phyloP scores from a whole-genome alignment of 1,140 invertebrate species.

The Bathynomus jamesi region DNA sequence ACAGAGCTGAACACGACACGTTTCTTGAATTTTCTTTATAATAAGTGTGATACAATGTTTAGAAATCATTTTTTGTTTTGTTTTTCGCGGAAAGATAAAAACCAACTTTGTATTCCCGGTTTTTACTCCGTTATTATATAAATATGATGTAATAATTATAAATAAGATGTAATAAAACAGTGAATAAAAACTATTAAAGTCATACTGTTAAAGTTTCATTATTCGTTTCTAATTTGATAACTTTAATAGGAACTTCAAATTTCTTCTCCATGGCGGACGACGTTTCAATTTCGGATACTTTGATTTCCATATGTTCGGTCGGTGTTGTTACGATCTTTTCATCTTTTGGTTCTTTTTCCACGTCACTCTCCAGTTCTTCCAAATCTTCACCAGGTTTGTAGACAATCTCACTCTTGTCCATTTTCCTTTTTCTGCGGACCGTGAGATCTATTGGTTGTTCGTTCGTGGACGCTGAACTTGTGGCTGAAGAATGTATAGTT shows the following conservation, averaged over 20 bases:
- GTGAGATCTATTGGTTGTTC: constrained; percentile 36
- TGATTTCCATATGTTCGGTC: constrained; percentile 8
- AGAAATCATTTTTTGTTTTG: no score
- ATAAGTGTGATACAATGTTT: no score
- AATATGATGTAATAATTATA: no score
- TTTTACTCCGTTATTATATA: no score
- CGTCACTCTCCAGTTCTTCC: background rate
- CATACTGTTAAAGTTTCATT: constrained; percentile 14
- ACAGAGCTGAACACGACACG: no score
- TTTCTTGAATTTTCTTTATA: no score
- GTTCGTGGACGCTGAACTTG: constrained; percentile 4
- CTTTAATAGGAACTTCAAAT: constrained; percentile 20
- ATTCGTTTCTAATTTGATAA: constrained; percentile 19
- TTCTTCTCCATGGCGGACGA: constrained; percentile 3
- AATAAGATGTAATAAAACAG: no score
- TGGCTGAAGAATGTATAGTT: background rate
- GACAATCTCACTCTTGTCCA: constrained; percentile 35
- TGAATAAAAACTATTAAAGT: no score
- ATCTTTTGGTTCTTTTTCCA: constrained; percentile 5
- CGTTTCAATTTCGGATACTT: constrained; percentile 4
- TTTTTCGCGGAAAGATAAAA: no score
- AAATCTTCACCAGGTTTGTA: constrained; percentile 25
- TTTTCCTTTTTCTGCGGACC: constrained; percentile 33
- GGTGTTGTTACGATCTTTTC: constrained; percentile 12
- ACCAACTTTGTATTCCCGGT: no score